Base-by-base conservation (phyloP, 53 echinoderm and acorn worm genomes). In the Actinopyga echinites region DNA sequence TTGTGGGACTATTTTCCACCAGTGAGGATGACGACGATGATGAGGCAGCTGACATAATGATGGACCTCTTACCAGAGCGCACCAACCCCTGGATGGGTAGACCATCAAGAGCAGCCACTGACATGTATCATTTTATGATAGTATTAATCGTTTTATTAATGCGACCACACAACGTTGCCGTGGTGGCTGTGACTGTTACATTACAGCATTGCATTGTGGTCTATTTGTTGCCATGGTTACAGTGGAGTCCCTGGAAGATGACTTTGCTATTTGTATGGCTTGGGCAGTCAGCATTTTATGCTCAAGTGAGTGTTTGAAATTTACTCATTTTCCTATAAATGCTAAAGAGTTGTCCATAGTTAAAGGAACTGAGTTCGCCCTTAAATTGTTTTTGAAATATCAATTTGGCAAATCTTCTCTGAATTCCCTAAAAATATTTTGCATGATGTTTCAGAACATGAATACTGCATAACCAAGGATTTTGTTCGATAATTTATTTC, bases 261-360 rank as follows among this genome's bases (percentile, higher is more conserved):
- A 84, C 90, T 33, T 75, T 96, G 69, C 65, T 94, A 31, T 92
- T 92, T 84, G 58, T 96, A 42, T 96, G 97, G 97, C 89, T 96
- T 86, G 97, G 94, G 2, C 92, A 92, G 61, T 90, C 89, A 65
- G 81, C 94, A 57, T 96, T 96, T 80, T 96, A 89, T 86, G 88
- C 92, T 73, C 97, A 96, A 92, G 97, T 96, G 82, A 30, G 87
- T 83, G 26, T 32, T 30, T 22, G n/a, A n/a, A n/a, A 19, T 11
- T 36, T 40, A 10, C 62, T 28, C 12, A 64, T 49, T 49, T 49
- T 6, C 49, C 17, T 15, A 49, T 17, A 13, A n/a, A 6, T 49
- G 3, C 17, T 6, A 17, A 15, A 49, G 49, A 15, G 0, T 17
- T 49, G 13, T 49, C 3, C n/a, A n/a, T n/a, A n/a, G n/a, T n/a